A percentile compares a stretch with the other conserved stretches of the same genome.
phyloP scores from a whole-genome alignment of 2,888 invertebrate species.

The Myopa testacea region DNA sequence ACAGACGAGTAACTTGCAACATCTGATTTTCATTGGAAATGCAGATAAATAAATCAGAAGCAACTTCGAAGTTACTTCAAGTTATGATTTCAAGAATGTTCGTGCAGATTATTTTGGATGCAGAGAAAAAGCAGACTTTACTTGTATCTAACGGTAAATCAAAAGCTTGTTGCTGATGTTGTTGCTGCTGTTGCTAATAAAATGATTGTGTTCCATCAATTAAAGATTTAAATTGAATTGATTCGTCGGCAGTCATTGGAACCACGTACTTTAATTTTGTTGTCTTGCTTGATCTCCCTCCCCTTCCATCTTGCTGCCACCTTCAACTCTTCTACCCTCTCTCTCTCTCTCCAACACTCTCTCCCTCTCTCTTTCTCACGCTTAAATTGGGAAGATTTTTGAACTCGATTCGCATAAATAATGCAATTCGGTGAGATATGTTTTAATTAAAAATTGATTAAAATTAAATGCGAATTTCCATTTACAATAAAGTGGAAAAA shows the following conservation, averaged over 20 bases:
- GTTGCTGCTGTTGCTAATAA: background rate
- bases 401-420: conserved; percentile 20
- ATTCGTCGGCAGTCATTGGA: conserved; percentile 10
- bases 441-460: conserved; percentile 7
- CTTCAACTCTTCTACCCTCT: background rate
- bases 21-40: too few relatives aligned
- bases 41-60: too few relatives aligned
- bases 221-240: conserved; percentile 42
- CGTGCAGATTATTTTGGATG: too few relatives aligned
- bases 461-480: background rate
- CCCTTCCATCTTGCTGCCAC: background rate
- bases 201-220: conserved; percentile 40
- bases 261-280: background rate
- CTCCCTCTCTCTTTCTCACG: background rate
- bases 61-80: too few relatives aligned
- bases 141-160: too few relatives aligned
- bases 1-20: too few relatives aligned
- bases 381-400: background rate
- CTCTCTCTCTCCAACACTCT: background rate
- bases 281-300: background rate
- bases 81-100: too few relatives aligned
- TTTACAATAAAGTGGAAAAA: background rate
- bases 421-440: conserved; percentile 8
- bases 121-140: too few relatives aligned
- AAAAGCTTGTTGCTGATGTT: too few relatives aligned